Evolutionary conservation across 2,888 invertebrate genomes (phyloP).

Genomic region (Monoplex corrugatus): DNA sequence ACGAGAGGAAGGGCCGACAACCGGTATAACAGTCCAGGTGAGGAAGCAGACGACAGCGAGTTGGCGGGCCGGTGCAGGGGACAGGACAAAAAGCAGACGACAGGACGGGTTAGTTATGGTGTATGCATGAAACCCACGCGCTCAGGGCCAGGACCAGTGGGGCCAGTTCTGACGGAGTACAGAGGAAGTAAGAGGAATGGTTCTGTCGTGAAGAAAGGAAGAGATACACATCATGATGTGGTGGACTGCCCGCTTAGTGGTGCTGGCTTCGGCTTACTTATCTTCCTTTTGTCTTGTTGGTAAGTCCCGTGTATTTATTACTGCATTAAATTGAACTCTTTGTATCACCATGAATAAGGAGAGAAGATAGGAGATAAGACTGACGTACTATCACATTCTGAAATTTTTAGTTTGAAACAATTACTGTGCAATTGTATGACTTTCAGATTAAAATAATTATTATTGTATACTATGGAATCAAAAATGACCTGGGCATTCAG

Average conservation of each 20-base stretch:
- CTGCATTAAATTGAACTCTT: too few species aligned
- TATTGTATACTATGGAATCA: too few species aligned
- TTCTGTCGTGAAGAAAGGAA: too few species aligned
- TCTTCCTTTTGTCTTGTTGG: neutral
- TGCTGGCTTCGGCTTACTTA: neutral
- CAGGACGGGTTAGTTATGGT: constrained; percentile 2
- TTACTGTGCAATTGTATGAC: too few species aligned
- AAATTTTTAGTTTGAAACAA: too few species aligned
- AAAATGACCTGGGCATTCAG: too few species aligned
- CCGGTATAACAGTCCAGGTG: neutral
- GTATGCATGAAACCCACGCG: neutral
- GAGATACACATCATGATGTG: neutral
- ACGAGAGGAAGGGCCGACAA: constrained; percentile 30
- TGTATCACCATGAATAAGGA: too few species aligned
- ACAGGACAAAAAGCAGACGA: neutral
- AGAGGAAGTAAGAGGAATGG: too few species aligned
- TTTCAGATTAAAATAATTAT: too few species aligned
- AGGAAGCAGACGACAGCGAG: neutral
- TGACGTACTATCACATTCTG: neutral
- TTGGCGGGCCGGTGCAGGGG: neutral
- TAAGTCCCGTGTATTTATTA: neutral
- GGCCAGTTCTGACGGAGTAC: neutral
- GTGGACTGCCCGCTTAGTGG: neutral
- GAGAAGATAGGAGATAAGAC: neutral
- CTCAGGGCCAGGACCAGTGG: neutral